Conservation (phyloP, 2,888 invertebrate species). For the Thyatira batis region DNA sequence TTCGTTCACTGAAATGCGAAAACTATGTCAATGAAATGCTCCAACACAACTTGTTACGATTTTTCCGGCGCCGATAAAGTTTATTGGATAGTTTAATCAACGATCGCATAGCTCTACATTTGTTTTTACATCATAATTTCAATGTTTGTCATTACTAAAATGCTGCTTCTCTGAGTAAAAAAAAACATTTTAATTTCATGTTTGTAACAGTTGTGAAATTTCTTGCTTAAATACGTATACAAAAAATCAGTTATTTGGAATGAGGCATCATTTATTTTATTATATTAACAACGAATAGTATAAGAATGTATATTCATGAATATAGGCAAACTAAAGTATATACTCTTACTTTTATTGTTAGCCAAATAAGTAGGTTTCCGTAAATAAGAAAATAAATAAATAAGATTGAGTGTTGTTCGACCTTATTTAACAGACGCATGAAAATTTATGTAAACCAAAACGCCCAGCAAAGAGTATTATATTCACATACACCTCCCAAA, state of each 20-base stretch:
- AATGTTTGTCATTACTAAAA: no score
- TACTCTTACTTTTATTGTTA: no score
- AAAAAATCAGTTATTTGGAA: no score
- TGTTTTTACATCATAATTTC: not conserved
- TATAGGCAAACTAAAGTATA: no score
- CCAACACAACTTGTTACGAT: conserved; percentile 12
- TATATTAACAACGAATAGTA: no score
- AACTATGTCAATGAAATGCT: conserved; percentile 39
- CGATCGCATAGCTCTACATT: not conserved
- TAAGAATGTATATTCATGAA: no score
- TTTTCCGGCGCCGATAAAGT: conserved; percentile 8
- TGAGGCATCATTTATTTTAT: no score
- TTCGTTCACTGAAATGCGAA: conserved; percentile 24
- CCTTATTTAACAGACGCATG: not conserved
- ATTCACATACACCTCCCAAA: conserved; percentile 5
- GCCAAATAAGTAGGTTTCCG: not conserved
- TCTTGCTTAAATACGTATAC: no score
- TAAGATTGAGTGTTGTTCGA: not conserved
- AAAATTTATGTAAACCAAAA: not conserved
- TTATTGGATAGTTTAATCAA: not conserved
- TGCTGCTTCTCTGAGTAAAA: no score
- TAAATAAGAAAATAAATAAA: not conserved
- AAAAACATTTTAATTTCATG: no score
- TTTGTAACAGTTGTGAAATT: no score
- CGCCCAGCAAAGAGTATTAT: not conserved